Evolutionary conservation across 2,113 vertebrate genomes (phyloP).

Genomic region (Mus musculus): DNA sequence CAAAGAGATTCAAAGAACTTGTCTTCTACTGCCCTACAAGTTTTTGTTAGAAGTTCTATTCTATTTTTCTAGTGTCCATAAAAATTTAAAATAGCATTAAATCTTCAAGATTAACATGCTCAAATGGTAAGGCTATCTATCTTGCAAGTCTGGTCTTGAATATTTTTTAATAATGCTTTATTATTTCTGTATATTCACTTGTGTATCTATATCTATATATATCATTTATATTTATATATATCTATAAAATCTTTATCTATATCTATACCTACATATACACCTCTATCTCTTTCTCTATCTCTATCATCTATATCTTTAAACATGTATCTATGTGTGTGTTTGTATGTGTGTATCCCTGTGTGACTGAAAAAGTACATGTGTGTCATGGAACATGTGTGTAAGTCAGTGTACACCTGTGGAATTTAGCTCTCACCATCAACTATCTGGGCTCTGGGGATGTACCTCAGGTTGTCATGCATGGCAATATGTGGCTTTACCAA

Average conservation of each 20-base stretch:
- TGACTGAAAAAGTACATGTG: background rate
- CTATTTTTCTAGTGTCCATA: background rate
- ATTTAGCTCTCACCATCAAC: background rate
- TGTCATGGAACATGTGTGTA: background rate
- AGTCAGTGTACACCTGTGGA: background rate
- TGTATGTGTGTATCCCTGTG: background rate
- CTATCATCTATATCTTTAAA: too few relatives aligned
- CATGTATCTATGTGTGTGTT: background rate
- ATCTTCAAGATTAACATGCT: background rate
- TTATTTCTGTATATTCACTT: background rate
- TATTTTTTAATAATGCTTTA: background rate
- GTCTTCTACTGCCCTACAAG: background rate
- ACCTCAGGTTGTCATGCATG: background rate
- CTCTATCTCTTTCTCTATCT: too few relatives aligned
- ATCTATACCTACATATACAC: too few relatives aligned
- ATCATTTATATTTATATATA: too few relatives aligned
- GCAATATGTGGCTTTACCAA: background rate
- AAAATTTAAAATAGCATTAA: background rate
- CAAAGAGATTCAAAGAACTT: background rate
- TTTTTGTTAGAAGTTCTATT: background rate
- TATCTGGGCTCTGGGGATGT: background rate
- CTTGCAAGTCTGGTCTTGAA: background rate
- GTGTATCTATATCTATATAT: background rate
- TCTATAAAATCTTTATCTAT: too few relatives aligned
- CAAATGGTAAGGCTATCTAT: background rate